phyloP scores from a whole-genome alignment of 2,113 vertebrate species.

The Coturnix japonica region DNA sequence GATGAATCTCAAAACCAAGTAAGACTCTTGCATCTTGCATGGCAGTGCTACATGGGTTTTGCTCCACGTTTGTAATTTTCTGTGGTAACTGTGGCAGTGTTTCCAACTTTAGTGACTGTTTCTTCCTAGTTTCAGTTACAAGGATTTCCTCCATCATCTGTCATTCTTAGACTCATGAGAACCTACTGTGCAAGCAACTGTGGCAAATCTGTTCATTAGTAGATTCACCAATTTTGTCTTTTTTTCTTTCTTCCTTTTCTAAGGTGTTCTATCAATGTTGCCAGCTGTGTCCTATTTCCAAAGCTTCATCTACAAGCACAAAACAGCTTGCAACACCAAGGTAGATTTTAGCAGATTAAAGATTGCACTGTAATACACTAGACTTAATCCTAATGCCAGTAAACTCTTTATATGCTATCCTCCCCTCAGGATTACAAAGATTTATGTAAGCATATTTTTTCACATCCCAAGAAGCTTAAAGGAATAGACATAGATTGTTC shows the following conservation, averaged over 20 bases:
- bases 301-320: conserved; percentile 23
- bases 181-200: background rate
- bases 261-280: conserved; percentile 8
- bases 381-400: conserved; percentile 57
- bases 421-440: conserved; percentile 54
- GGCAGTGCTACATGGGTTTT: background rate
- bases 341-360: conserved; percentile 72
- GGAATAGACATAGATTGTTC: conserved; percentile 61
- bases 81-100: background rate
- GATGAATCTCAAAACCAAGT: background rate
- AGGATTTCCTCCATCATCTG: background rate
- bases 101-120: background rate
- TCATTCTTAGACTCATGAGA: conserved; percentile 8
- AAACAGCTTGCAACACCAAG: conserved; percentile 56
- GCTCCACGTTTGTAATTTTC: background rate
- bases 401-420: conserved; percentile 51
- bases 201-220: conserved; percentile 31
- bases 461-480: conserved; percentile 68
- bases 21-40: background rate
- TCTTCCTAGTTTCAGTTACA: background rate
- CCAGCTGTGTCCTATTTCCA: conserved; percentile 70
- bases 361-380: conserved; percentile 43
- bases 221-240: background rate
- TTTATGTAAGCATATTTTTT: conserved; percentile 74
- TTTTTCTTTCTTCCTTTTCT: background rate